These are phyloP conservation scores for Tetrao urogallus DNA, from an alignment of 2,113 vertebrate species.

Conservation along the genomic window DNA sequence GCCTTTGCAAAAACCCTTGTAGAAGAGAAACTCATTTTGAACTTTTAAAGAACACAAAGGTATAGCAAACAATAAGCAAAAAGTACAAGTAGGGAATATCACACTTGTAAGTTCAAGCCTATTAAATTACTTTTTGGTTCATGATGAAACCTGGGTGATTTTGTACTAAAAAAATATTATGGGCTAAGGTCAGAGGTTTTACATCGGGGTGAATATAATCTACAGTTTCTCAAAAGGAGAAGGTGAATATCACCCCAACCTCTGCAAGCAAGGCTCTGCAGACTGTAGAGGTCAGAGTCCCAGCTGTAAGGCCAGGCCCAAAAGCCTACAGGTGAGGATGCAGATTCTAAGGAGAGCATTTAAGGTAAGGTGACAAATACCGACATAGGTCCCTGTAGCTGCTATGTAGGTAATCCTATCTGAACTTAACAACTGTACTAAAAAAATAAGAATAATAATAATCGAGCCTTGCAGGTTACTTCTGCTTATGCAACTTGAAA, in stretches of 20 bases:
- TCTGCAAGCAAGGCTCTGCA: neutral
- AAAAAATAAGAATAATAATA: neutral
- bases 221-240: neutral
- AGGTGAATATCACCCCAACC: neutral
- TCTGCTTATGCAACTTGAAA: constrained; percentile 34
- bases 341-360: neutral
- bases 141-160: neutral
- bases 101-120: neutral
- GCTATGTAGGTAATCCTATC: constrained; percentile 31
- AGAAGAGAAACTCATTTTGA: constrained; percentile 33
- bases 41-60: constrained; percentile 3
- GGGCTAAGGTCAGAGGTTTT: neutral
- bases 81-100: neutral
- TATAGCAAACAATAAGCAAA: neutral
- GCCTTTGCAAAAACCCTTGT: neutral
- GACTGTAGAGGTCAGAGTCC: neutral
- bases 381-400: neutral
- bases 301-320: neutral
- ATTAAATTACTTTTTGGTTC: neutral
- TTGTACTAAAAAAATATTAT: neutral
- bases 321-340: neutral
- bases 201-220: neutral
- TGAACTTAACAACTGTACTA: constrained; percentile 8
- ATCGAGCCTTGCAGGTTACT: constrained; percentile 35
- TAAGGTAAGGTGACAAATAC: neutral